A percentile compares a stretch with the other conserved stretches of the same genome.
phyloP scores from a whole-genome alignment of 1,140 invertebrate genomes.

The Periplaneta americana region DNA sequence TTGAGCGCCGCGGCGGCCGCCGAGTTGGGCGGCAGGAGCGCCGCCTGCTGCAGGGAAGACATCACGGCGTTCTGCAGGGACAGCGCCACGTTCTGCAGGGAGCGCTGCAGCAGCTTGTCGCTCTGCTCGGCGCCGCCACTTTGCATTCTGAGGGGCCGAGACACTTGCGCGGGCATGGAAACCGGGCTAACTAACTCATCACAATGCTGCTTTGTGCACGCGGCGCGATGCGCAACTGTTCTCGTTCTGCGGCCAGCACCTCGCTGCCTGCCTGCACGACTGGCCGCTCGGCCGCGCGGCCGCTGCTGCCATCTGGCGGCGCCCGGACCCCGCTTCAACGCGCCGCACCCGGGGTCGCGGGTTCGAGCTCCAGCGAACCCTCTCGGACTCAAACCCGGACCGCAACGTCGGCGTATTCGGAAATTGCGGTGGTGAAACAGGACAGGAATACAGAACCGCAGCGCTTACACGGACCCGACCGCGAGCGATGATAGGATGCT shows the following conservation, averaged over 20 bases:
- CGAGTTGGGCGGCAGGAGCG: constrained; percentile 36
- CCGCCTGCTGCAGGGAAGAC: constrained; percentile 66
- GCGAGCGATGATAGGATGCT: too few species aligned
- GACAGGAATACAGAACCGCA: too few species aligned
- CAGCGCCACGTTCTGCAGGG: constrained; percentile 61
- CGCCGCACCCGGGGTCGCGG: neutral
- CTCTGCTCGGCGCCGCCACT: constrained; percentile 17
- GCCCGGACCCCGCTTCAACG: neutral
- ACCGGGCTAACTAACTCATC: neutral
- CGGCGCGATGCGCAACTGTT: neutral
- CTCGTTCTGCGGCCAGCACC: neutral
- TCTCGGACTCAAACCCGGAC: too few species aligned
- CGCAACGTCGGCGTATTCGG: too few species aligned
- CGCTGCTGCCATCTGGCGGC: neutral
- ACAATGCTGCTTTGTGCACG: neutral
- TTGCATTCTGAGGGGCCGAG: neutral
- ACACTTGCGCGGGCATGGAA: neutral
- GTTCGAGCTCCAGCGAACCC: too few species aligned
- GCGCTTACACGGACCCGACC: too few species aligned
- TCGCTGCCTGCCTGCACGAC: neutral
- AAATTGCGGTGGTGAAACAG: too few species aligned
- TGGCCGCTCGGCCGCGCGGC: neutral
- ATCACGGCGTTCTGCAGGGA: constrained; percentile 72
- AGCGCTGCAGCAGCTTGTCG: constrained; percentile 47
- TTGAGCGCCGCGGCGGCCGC: constrained; percentile 1